phyloP scores from a whole-genome alignment of 2,888 invertebrate genomes.

The Atrina japonica region DNA sequence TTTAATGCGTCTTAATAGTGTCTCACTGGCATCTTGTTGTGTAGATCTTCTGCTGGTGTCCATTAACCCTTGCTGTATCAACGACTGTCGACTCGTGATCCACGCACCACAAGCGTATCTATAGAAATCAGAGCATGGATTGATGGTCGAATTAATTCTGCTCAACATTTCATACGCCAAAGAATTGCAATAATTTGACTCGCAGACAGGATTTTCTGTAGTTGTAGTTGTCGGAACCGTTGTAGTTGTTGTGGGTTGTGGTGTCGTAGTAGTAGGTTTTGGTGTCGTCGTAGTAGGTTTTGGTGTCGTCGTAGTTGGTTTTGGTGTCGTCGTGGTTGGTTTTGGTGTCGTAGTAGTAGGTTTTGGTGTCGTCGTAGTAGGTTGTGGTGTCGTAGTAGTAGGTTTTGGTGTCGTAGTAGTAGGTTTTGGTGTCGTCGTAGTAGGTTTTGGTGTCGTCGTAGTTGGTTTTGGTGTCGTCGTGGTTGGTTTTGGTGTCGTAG shows the following conservation, averaged over 20 bases:
- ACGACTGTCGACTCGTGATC: conserved; percentile 14
- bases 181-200: conserved; percentile 5
- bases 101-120: conserved; percentile 32
- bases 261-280: conserved; percentile 2
- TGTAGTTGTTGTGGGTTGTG: conserved; percentile 1
- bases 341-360: conserved; percentile 3
- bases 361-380: conserved; percentile 1
- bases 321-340: conserved; percentile 11
- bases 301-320: conserved; percentile 7
- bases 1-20: too few species aligned
- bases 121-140: conserved; percentile 31
- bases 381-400: background rate
- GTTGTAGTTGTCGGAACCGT: background rate
- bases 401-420: conserved; percentile 16
- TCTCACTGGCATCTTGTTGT: too few species aligned
- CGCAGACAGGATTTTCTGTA: conserved; percentile 8
- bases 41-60: too few species aligned
- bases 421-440: conserved; percentile 12
- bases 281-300: background rate
- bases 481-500: too few species aligned
- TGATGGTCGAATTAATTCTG: conserved; percentile 18
- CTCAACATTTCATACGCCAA: conserved; percentile 32
- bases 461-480: too few species aligned
- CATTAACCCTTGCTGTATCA: background rate
- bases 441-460: conserved; percentile 7